A percentile compares a stretch with the other conserved stretches of the same genome.
phyloP scores from a whole-genome alignment of 2,888 invertebrate genomes.

The Tinea trinotella region DNA sequence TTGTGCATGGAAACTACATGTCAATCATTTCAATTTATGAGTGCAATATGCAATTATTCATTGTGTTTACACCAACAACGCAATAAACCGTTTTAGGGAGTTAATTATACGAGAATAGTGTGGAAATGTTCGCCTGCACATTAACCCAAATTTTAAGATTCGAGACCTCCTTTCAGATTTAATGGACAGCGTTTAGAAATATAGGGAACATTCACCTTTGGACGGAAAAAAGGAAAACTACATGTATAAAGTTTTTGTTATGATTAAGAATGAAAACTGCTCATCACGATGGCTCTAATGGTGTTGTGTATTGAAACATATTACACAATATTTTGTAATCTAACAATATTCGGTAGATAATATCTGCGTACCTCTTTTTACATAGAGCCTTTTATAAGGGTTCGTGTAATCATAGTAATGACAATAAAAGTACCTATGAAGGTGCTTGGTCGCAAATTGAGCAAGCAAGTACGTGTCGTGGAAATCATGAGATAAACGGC shows the following conservation, averaged over 20 bases:
- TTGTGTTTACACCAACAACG: not conserved
- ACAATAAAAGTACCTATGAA: not conserved
- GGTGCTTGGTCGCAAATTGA: constrained; percentile 10
- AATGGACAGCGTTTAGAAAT: not conserved
- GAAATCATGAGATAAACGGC: constrained; percentile 23
- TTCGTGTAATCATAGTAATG: not conserved
- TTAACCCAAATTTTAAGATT: not conserved
- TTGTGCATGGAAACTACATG: not conserved
- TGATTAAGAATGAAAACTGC: not conserved
- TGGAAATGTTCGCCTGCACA: not conserved
- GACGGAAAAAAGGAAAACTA: not conserved
- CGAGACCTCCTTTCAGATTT: not conserved
- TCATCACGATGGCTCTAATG: not conserved
- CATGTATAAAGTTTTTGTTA: too few relatives aligned
- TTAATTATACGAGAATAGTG: not conserved
- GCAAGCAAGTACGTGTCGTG: constrained; percentile 21
- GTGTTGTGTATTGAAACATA: not conserved
- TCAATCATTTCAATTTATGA: not conserved
- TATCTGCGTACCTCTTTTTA: too few relatives aligned
- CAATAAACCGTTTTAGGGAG: not conserved
- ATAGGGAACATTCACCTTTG: not conserved
- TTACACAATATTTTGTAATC: not conserved
- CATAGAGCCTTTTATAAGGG: too few relatives aligned
- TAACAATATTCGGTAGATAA: too few relatives aligned
- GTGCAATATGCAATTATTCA: not conserved